Base-by-base conservation (phyloP, 2,113 vertebrate species). In the Tricholaema leucomelas region DNA sequence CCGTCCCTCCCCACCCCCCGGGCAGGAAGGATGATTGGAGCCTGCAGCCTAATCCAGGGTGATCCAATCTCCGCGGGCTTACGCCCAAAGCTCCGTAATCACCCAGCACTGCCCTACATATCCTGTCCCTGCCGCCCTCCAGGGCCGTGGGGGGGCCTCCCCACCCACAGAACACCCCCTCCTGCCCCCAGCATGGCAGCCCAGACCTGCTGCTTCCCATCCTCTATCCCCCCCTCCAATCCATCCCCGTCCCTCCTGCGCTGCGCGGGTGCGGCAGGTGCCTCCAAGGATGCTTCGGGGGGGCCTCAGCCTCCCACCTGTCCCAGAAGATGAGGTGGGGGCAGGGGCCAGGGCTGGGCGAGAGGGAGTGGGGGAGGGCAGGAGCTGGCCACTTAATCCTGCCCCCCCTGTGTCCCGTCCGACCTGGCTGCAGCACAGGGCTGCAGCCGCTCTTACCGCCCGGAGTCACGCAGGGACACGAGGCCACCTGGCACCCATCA, bases 101-200 rank as follows among this genome's bases (percentile, higher is more conserved):
- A 7, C 87, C 91, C 80, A 1, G 90, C 28, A 15, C 94, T 95
- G 94, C 85, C 94, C 90, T 94, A 92, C 84, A 92, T 94, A 92
- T 3, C 76, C 64, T 27, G 0, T 5, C 38, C 38, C 77, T 10
- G 46, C 58, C 33, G 12, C 58, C 33, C 33, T 9, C 21, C 23
- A 33, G 58, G n/a, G 5, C 61, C 44, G 33, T 27, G 8, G 28
- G 36, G 24, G 58, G 14, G 12, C 14, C 44, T 19, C 33, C 59
- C 30, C 76, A 28, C 58, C 12, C 9, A 8, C 9, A 2, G 28
- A 55, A 18, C 18, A 46, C 46, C 46, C 46, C 46, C 21, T 15
- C 55, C 30, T 2, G 2, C 15, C 30, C 44, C 42, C 21, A 4
- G 6, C 3, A 2, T 2, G 8, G 11, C 86, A 15, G 50, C 60